Percentiles rank a stretch among this genome's conserved stretches.
phyloP scores from a whole-genome alignment of 2,797 vertebrate genomes.

The Enteromius mattozi region DNA sequence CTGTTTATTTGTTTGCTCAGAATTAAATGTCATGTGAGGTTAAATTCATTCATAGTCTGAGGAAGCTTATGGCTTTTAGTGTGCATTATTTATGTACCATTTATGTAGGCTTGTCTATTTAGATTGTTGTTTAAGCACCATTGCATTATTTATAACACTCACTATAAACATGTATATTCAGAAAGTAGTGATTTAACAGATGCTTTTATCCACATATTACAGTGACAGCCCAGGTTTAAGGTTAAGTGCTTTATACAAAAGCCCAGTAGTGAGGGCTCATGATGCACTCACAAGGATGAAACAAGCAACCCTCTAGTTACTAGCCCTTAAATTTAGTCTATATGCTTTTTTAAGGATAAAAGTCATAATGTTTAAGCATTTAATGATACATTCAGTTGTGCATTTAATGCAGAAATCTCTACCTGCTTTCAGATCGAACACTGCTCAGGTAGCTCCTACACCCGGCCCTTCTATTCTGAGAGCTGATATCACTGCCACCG shows the following conservation, averaged over 20 bases:
- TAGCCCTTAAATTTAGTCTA: not conserved
- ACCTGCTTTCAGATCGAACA: constrained; percentile 91
- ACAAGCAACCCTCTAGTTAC: not conserved
- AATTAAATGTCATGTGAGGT: constrained; percentile 44
- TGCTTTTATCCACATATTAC: not conserved
- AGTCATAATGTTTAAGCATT: not conserved
- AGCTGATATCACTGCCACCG: constrained; percentile 76
- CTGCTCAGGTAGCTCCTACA: constrained; percentile 87
- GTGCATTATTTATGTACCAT: not conserved
- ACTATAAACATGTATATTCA: not conserved
- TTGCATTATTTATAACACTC: not conserved
- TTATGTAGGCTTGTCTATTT: not conserved
- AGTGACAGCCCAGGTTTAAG: not conserved
- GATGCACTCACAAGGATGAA: not conserved
- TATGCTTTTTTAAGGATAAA: not conserved
- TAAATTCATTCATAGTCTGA: not conserved
- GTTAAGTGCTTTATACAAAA: not conserved
- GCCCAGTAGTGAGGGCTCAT: not conserved
- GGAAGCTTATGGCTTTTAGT: not conserved
- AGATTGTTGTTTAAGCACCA: constrained; percentile 7
- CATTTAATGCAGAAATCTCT: constrained; percentile 41
- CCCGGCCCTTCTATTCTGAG: constrained; percentile 75
- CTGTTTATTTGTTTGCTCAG: constrained; percentile 56
- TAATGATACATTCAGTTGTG: not conserved
- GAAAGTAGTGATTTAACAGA: not conserved